Conservation (phyloP, 2,888 invertebrate species). For the Ophion costatus region DNA sequence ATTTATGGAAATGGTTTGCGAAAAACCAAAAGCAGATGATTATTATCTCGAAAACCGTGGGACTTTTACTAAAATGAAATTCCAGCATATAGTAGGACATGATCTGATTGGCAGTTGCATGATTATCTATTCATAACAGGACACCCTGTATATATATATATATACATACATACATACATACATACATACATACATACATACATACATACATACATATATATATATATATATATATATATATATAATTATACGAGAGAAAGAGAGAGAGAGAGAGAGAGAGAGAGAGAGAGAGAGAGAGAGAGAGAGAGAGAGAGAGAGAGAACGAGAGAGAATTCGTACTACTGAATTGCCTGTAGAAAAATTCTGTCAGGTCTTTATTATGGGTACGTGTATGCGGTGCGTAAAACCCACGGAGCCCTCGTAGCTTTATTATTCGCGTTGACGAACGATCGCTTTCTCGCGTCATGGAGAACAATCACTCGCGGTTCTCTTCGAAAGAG, state of each 20-base stretch:
- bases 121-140: too few relatives aligned
- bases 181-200: too few relatives aligned
- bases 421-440: constrained; percentile 74
- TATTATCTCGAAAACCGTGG: too few relatives aligned
- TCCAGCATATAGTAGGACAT: too few relatives aligned
- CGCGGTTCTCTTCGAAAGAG: constrained; percentile 12
- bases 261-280: constrained; percentile 5
- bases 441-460: constrained; percentile 75
- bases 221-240: too few relatives aligned
- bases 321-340: constrained; percentile 32
- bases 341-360: constrained; percentile 32
- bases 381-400: constrained; percentile 41
- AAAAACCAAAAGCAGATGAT: too few relatives aligned
- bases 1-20: too few relatives aligned
- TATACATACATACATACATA: too few relatives aligned
- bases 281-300: constrained; percentile 2
- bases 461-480: constrained; percentile 71
- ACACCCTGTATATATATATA: constrained; percentile 44
- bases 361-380: constrained; percentile 55
- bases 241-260: too few relatives aligned
- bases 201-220: too few relatives aligned
- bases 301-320: constrained; percentile 5
- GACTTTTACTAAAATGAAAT: too few relatives aligned
- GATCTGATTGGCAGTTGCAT: too few relatives aligned
- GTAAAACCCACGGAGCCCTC: constrained; percentile 68